Conservation (phyloP, 1,140 invertebrate species). For the Atta cephalotes region DNA sequence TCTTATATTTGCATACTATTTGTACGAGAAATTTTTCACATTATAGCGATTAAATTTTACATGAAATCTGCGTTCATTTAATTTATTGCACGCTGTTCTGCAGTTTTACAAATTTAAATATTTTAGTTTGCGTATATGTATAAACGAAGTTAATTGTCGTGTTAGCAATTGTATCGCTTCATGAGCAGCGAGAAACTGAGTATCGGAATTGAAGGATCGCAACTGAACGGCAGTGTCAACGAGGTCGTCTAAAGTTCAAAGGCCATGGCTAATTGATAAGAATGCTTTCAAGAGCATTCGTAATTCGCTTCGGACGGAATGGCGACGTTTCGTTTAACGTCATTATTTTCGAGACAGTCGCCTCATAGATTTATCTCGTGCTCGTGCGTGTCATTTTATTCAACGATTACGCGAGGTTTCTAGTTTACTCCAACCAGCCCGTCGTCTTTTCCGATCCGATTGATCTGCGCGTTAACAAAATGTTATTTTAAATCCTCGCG, state of each 20-base stretch:
- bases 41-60: neutral
- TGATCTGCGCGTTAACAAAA: slow-evolving; percentile 4
- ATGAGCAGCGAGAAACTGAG: neutral
- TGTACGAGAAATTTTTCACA: neutral
- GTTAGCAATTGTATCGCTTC: neutral
- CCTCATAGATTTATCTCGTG: slow-evolving; percentile 18
- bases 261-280: slow-evolving; percentile 45
- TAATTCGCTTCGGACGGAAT: neutral
- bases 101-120: neutral
- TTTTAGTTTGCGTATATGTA: neutral
- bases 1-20: neutral
- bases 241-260: neutral
- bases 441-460: neutral
- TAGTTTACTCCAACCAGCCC: neutral
- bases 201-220: neutral
- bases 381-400: neutral
- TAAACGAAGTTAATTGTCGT: neutral
- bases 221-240: neutral
- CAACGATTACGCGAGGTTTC: neutral
- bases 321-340: slow-evolving; percentile 9
- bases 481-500: neutral
- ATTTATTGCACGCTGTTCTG: neutral
- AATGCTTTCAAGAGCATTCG: neutral
- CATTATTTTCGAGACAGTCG: slow-evolving; percentile 13
- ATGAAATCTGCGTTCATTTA: neutral